Evolutionary conservation across 2,888 invertebrate genomes (phyloP).

Genomic region (Aromia moschata): DNA sequence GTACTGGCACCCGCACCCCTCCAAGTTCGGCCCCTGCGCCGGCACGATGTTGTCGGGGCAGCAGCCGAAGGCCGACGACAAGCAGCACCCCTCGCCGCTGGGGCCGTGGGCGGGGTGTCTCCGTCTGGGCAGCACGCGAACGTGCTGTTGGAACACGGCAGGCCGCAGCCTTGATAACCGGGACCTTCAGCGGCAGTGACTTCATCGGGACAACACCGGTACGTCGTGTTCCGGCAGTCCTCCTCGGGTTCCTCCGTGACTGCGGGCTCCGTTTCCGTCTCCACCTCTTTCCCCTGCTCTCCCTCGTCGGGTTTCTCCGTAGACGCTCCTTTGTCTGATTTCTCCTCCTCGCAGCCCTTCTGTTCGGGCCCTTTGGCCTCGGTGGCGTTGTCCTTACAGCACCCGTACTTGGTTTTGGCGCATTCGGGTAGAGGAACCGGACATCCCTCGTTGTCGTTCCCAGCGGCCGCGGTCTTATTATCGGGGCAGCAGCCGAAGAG

Average conservation of each 20-base stretch:
- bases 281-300: conserved; percentile 25
- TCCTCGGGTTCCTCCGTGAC: conserved; percentile 46
- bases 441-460: conserved; percentile 85
- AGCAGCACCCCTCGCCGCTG: conserved; percentile 83
- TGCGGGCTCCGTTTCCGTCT: conserved; percentile 15
- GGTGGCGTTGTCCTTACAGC: conserved; percentile 83
- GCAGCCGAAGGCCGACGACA: conserved; percentile 78
- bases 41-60: conserved; percentile 88
- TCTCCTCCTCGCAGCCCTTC: conserved; percentile 53
- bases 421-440: conserved; percentile 71
- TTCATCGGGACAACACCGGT: conserved; percentile 80
- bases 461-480: conserved; percentile 78
- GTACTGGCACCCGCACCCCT: conserved; percentile 83
- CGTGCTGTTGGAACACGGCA: conserved; percentile 72
- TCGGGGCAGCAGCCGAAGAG: conserved; percentile 90
- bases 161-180: conserved; percentile 74
- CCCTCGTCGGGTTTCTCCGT: conserved; percentile 20
- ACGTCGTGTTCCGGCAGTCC: conserved; percentile 68
- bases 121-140: conserved; percentile 91
- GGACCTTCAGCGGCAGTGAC: conserved; percentile 67
- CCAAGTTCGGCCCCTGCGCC: conserved; percentile 80
- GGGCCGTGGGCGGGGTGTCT: conserved; percentile 85
- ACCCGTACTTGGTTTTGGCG: conserved; percentile 76
- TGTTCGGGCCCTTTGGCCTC: conserved; percentile 65
- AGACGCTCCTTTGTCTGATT: conserved; percentile 53